A percentile compares a stretch with the other conserved stretches of the same genome.
Evolutionary conservation across 53 echinoderm and acorn worm genomes (phyloP).

Genomic region (Mesocentrotus franciscanus): DNA sequence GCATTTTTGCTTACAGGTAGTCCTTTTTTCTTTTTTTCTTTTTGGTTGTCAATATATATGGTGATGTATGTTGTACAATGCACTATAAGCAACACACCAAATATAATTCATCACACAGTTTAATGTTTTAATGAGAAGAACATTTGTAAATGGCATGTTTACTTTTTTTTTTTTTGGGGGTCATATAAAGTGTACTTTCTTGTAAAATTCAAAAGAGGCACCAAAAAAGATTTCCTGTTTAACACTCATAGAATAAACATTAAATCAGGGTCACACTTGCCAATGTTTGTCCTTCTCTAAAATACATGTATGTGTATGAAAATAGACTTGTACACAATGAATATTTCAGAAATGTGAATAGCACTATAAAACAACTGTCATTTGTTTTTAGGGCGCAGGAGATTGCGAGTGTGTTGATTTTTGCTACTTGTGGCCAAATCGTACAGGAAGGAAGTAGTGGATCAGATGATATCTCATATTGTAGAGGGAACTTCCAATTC

Average conservation of each 20-base stretch:
- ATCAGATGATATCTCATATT: slow-evolving; percentile 9
- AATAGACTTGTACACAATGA: background rate
- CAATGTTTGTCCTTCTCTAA: background rate
- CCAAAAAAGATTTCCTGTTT: background rate
- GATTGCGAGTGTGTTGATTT: background rate
- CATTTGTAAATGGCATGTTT: too few species aligned
- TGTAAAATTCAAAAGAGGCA: background rate
- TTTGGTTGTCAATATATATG: too few species aligned
- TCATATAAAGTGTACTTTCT: background rate
- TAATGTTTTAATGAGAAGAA: too few species aligned
- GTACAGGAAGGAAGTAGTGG: background rate
- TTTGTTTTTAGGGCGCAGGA: background rate
- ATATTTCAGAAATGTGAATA: background rate
- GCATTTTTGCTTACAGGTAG: too few species aligned
- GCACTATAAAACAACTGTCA: background rate
- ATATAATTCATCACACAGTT: too few species aligned
- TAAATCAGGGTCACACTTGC: background rate
- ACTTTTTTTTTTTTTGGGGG: too few species aligned
- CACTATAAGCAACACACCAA: too few species aligned
- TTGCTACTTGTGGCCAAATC: background rate
- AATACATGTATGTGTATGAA: background rate
- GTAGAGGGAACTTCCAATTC: background rate
- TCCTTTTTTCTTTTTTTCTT: too few species aligned
- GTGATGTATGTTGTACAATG: too few species aligned
- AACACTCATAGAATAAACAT: background rate